phyloP scores from a whole-genome alignment of 2,888 invertebrate genomes.

The Arenicola marina region DNA sequence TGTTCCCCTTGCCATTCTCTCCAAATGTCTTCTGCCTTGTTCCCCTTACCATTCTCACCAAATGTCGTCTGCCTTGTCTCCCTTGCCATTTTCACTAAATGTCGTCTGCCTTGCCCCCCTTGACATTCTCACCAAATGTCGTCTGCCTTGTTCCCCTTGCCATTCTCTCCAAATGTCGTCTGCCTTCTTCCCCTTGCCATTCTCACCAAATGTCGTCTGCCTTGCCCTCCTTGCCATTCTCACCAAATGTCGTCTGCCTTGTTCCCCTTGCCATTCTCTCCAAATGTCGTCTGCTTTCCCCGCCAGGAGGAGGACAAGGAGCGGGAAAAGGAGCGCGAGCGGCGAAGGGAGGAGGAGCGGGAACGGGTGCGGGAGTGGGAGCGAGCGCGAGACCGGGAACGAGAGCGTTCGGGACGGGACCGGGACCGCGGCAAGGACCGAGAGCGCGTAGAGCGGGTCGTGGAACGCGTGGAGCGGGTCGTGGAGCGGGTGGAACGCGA shows the following conservation, averaged over 20 bases:
- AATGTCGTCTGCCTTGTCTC: background rate
- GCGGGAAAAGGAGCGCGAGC: constrained; percentile 23
- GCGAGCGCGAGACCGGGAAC: constrained; percentile 18
- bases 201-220: background rate
- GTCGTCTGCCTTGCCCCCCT: constrained; percentile 2
- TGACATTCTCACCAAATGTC: constrained; percentile 5
- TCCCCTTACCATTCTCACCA: background rate
- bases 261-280: background rate
- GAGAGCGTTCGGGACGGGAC: constrained; percentile 3
- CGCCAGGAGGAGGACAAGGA: constrained; percentile 32
- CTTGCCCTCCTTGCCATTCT: background rate
- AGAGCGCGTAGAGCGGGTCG: background rate
- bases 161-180: background rate
- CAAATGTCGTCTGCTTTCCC: background rate
- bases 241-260: background rate
- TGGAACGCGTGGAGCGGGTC: background rate
- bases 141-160: background rate
- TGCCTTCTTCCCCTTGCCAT: background rate
- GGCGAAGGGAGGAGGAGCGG: constrained; percentile 22
- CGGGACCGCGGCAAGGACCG: constrained; percentile 12
- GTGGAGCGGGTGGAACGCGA: background rate
- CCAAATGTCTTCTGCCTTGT: background rate
- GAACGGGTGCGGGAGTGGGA: constrained; percentile 28
- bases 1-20: background rate
- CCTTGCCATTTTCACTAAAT: background rate